phyloP scores from a whole-genome alignment of 2,113 vertebrate species.

The Sarotherodon lohbergeri region DNA sequence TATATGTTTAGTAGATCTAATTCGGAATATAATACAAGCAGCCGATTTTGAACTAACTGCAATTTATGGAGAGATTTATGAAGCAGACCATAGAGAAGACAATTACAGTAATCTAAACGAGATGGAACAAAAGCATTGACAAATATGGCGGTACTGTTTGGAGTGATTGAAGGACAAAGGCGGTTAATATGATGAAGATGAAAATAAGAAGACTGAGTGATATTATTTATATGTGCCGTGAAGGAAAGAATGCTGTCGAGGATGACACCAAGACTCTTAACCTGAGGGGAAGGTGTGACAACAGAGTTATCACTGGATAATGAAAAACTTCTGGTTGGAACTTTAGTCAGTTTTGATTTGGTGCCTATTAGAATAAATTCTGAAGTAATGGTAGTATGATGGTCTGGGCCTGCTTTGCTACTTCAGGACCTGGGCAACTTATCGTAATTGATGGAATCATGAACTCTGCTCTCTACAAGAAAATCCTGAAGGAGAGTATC shows the following conservation, averaged over 20 bases:
- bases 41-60: rapidly evolving
- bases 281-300: not conserved
- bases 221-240: not conserved
- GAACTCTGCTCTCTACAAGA: not conserved
- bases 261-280: not conserved
- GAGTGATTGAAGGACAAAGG: not conserved
- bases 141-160: not conserved
- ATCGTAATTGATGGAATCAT: not conserved
- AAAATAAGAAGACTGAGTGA: not conserved
- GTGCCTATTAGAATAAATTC: not conserved
- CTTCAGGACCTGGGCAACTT: not conserved
- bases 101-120: not conserved
- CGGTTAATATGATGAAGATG: not conserved
- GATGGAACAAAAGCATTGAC: not conserved
- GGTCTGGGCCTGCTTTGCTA: not conserved
- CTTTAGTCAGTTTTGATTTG: not conserved
- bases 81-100: not conserved
- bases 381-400: not conserved
- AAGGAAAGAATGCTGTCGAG: not conserved
- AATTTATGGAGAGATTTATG: not conserved
- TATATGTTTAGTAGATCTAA: not conserved
- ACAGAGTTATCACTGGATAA: not conserved
- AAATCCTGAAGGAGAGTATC: not conserved
- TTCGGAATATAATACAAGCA: not conserved
- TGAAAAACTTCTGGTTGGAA: not conserved